These are phyloP conservation scores for Cyclophora albipunctata DNA, from an alignment of 2,888 invertebrate species.

Conservation along the genomic window DNA sequence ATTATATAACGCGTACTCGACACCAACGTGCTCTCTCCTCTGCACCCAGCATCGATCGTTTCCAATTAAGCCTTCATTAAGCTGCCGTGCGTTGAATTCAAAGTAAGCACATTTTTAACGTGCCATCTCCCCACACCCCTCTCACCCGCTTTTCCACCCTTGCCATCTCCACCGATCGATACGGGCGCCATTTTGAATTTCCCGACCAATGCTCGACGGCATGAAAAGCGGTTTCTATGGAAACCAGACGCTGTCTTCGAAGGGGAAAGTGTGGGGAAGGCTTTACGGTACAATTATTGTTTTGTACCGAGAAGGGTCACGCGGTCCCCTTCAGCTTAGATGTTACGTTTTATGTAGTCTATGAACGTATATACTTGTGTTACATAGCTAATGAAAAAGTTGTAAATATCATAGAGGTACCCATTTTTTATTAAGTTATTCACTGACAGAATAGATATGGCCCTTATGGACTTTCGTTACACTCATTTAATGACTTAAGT, in stretches of 20 bases:
- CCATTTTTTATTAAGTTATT: too few relatives aligned
- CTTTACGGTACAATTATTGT: conserved; percentile 26
- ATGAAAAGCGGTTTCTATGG: conserved; percentile 63
- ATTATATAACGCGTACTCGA: too few relatives aligned
- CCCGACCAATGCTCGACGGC: conserved; percentile 70
- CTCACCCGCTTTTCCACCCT: conserved; percentile 15
- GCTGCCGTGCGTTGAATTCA: conserved; percentile 18
- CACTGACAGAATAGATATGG: too few relatives aligned
- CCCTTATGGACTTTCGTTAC: too few relatives aligned
- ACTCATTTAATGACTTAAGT: too few relatives aligned
- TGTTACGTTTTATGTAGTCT: not conserved
- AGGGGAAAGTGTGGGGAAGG: conserved; percentile 67
- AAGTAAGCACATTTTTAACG: conserved; percentile 45
- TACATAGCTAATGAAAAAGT: too few relatives aligned
- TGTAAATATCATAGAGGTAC: too few relatives aligned
- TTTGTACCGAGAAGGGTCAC: not conserved
- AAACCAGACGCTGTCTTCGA: conserved; percentile 41
- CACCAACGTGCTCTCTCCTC: not conserved
- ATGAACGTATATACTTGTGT: not conserved
- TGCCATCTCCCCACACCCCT: conserved; percentile 32
- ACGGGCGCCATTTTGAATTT: conserved; percentile 72
- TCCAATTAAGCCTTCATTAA: conserved; percentile 22
- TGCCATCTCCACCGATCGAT: conserved; percentile 57
- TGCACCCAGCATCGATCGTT: conserved; percentile 9
- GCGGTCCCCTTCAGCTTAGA: not conserved